Percentiles rank a stretch among this genome's conserved stretches.
Evolutionary conservation across 2,888 invertebrate genomes (phyloP).

Genomic region (Lydus trimaculatus): DNA sequence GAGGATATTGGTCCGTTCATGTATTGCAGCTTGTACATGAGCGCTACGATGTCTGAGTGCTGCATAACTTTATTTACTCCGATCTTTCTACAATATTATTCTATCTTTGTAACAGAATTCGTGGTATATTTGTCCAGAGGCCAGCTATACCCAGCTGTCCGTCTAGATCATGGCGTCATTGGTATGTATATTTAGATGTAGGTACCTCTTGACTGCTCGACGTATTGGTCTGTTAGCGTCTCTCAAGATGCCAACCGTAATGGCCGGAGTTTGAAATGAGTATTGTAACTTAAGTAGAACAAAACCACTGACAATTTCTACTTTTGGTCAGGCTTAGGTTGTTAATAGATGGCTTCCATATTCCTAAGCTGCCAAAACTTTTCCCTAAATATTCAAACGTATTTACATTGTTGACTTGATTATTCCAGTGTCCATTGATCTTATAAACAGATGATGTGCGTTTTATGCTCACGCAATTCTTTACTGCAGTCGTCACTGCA

Average conservation of each 20-base stretch:
- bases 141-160: background rate
- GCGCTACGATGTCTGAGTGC: no score
- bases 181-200: background rate
- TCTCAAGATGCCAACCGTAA: background rate
- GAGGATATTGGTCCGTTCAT: no score
- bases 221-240: background rate
- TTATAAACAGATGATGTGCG: background rate
- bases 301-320: background rate
- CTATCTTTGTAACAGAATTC: no score
- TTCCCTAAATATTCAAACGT: background rate
- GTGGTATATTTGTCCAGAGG: background rate
- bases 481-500: background rate
- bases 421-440: background rate
- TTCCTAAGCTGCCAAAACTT: background rate
- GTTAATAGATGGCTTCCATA: background rate
- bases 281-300: background rate
- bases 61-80: no score
- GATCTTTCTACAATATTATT: no score
- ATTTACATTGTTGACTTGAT: background rate
- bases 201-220: background rate
- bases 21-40: no score
- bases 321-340: conserved; percentile 4
- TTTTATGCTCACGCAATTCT: background rate
- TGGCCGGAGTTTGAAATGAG: background rate
- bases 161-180: background rate